A percentile compares a stretch with the other conserved stretches of the same genome.
phyloP scores from a whole-genome alignment of 2,888 invertebrate species.

The Hemaris fuciformis region DNA sequence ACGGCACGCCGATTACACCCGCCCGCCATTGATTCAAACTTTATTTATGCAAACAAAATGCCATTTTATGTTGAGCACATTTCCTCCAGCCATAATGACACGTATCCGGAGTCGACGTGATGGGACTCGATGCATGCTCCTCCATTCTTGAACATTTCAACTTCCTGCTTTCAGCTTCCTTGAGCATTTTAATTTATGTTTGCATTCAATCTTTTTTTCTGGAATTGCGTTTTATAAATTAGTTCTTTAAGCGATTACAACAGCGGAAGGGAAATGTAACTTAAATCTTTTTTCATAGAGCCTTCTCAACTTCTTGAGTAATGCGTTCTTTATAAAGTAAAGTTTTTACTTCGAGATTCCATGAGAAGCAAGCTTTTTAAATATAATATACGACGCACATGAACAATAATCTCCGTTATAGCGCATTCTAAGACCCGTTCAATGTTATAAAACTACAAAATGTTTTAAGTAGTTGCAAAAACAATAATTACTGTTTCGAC shows the following conservation, averaged over 20 bases:
- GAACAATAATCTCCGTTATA: not conserved
- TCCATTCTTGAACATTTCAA: constrained; percentile 1
- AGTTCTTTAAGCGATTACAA: not conserved
- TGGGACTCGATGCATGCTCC: not conserved
- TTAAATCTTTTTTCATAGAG: not conserved
- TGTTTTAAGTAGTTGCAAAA: not conserved
- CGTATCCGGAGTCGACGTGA: constrained; percentile 1
- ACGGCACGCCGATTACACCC: constrained; percentile 4
- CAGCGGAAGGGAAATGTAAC: not conserved
- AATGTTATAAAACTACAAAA: not conserved
- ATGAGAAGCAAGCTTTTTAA: not conserved
- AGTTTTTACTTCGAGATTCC: not conserved
- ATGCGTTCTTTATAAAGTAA: not conserved
- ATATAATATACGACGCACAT: not conserved
- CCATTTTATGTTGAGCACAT: constrained; percentile 7
- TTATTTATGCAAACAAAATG: constrained; percentile 7
- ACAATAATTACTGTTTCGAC: not conserved
- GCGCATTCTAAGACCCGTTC: constrained; percentile 3
- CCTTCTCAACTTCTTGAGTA: not conserved
- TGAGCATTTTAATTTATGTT: constrained; percentile 1
- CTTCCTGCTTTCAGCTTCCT: not conserved
- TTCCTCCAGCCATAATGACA: not conserved
- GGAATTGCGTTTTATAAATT: not conserved
- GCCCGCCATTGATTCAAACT: constrained; percentile 1
- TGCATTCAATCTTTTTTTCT: not conserved